Evolutionary conservation across 2,888 invertebrate species (phyloP).

Genomic region (Barypeithes pellucidus): DNA sequence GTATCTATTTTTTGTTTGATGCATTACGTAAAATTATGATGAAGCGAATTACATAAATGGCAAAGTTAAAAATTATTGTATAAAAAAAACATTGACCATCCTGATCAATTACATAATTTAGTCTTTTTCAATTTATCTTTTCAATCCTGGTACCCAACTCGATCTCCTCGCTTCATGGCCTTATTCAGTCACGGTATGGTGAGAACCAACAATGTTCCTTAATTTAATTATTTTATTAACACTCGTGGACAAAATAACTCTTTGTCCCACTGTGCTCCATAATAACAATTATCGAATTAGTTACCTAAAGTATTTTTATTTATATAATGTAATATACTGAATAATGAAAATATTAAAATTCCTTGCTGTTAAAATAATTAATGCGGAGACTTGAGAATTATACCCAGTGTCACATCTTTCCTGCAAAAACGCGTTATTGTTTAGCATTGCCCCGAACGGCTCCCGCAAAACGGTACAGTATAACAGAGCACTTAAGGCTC

Average conservation of each 20-base stretch:
- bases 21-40: no score
- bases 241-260: background rate
- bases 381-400: no score
- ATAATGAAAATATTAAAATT: background rate
- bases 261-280: background rate
- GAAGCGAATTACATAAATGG: no score
- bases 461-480: background rate
- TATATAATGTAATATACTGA: background rate
- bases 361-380: background rate
- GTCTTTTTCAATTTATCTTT: no score
- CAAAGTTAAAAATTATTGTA: no score
- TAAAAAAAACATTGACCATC: no score
- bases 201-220: background rate
- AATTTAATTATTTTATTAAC: background rate
- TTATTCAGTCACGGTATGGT: background rate
- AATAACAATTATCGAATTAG: background rate
- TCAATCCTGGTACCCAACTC: no score
- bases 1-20: no score
- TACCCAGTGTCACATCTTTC: background rate
- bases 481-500: no score
- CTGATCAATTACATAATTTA: no score
- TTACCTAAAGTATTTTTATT: background rate
- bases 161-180: no score
- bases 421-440: no score
- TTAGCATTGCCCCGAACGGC: background rate